Evolutionary conservation across 92 coral and sea anemone species (phyloP), one percentile per base, ranked within the genome.

Genomic region (Paragorgia papillata): DNA sequence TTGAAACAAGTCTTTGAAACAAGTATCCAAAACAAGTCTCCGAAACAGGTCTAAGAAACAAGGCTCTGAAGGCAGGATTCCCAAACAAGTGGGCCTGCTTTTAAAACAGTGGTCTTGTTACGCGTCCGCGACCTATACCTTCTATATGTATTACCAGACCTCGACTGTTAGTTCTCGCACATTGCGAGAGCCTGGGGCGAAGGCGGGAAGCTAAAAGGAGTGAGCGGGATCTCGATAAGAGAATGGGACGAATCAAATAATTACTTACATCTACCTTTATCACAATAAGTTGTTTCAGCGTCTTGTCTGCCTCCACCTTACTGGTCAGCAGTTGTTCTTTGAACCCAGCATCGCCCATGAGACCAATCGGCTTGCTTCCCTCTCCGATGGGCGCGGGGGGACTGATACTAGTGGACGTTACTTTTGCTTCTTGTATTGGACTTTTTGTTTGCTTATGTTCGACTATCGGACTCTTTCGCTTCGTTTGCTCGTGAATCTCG

Each of bases 221-320:
- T n/a, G n/a, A n/a, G n/a, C n/a, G n/a, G n/a, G n/a, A n/a, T n/a
- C n/a, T n/a, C n/a, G n/a, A n/a, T n/a, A n/a, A n/a, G n/a, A n/a
- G n/a, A n/a, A n/a, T 37, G 10, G 43, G 43, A 37, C 43, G 43
- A 37, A 10, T 37, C 10, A 37, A 46, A 15, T 15, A 2, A 46
- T 2, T 59, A 68, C 75, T 68, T 68, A 68, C 75, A 46, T 68
- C 75, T 68, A 68, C 75, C 75, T 68, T 68, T 44, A 68, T 68
- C 37, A 44, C 75, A 68, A 68, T 10, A 44, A 68, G 59, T 26
- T 68, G 75, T 29, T 68, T 68, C 75, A 68, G 33, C 12, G 75
- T 49, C 50, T 68, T 68, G 22, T 46, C 75, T 35, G 75, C 49
- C 41, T 68, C 75, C n/a, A 18, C 50, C 60, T 68, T 68, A 29